Base-by-base conservation (phyloP, 2,888 invertebrate species). In the Apamea epomidion region DNA sequence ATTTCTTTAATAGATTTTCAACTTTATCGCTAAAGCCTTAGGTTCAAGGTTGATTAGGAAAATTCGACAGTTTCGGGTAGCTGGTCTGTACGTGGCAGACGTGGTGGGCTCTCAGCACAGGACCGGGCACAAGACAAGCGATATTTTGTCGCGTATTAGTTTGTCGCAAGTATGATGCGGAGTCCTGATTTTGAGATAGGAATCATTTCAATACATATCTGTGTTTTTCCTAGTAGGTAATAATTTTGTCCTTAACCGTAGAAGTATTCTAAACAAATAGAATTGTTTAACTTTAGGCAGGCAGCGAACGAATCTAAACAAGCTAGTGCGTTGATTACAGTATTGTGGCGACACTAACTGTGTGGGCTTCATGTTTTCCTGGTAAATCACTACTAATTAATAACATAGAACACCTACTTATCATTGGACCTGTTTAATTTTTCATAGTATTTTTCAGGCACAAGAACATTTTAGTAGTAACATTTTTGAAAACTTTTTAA, bases 221-320 rank as follows among this genome's bases (percentile, higher is more conserved):
- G n/a, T 76, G 71, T 82, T 65, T 83, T 42, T 42, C 62, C 71
- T 7, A 37, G 21, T 32, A 32, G 32, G 32, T 14, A 62, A 37
- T 29, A 2, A 65, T 29, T 51, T 51, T n/a, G 25, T 64, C 25
- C 32, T 7, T 80, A 42, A n/a, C 14, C 21, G 8, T 12, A 48
- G 37, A 54, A 65, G 4, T 72, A 65, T 58, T 51, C 16, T 45
- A 64, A 78, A 73, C 42, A 73, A 78, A 58, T 48, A 14, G 21
- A 65, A 79, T 83, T 86, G 87, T 84, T 86, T 74, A 51, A 83
- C 25, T 83, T 78, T 67, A 70, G 69, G n/a, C n/a, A 37, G 32
- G 6, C 29, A 48, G 74, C 32, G 65, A 64, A 76, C 51, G 25
- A 81, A 85, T 81, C 70, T 60, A 74, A 81, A 71, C 60, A 74